Evolutionary conservation across 2,888 invertebrate genomes (phyloP).

Genomic region (Platycheirus albimanus): DNA sequence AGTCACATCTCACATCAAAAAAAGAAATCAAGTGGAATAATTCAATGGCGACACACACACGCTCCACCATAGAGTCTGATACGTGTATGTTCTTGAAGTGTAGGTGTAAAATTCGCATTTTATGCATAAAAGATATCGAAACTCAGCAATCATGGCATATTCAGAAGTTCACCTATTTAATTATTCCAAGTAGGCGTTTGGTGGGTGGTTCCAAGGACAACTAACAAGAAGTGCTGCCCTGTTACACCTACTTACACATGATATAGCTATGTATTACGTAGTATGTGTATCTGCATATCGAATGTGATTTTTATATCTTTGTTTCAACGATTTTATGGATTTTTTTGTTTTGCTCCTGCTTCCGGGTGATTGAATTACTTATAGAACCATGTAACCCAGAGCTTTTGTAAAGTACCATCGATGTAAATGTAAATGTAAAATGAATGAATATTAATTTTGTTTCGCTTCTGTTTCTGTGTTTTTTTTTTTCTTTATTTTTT

Average conservation of each 20-base stretch:
- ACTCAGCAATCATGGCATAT: too few species aligned
- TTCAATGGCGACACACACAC: too few species aligned
- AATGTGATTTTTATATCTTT: constrained; percentile 37
- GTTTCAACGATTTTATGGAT: constrained; percentile 53
- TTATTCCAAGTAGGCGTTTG: background rate
- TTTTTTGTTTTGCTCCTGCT: constrained; percentile 67
- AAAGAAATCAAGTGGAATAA: too few species aligned
- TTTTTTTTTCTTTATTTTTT: background rate
- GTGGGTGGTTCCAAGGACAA: background rate
- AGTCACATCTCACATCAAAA: too few species aligned
- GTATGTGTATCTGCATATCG: constrained; percentile 38
- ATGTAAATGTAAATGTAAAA: constrained; percentile 49
- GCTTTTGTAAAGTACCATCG: constrained; percentile 7
- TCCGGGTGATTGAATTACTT: constrained; percentile 73
- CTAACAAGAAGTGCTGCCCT: constrained; percentile 10
- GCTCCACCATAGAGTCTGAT: too few species aligned
- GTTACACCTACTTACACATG: constrained; percentile 18
- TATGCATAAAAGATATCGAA: too few species aligned
- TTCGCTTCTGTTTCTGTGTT: background rate
- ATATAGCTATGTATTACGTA: too few species aligned
- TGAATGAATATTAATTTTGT: constrained; percentile 18
- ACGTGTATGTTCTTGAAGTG: too few species aligned
- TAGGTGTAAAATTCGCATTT: too few species aligned
- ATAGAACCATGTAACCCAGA: constrained; percentile 44
- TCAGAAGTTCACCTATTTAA: too few species aligned